phyloP scores from a whole-genome alignment of 2,113 vertebrate species.

The Dermatemys mawii region DNA sequence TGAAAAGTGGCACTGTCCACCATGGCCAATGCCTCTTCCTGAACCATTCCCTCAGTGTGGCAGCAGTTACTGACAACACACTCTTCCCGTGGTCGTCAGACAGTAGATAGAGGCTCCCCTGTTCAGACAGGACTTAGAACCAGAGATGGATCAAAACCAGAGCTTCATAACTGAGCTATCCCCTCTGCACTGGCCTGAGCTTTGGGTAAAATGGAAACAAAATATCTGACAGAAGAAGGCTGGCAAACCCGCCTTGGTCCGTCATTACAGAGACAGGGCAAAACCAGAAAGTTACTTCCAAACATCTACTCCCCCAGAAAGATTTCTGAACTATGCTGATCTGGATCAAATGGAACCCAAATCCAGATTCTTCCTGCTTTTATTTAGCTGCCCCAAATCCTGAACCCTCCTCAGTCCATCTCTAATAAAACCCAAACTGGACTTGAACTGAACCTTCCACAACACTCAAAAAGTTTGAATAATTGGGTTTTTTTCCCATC shows the following conservation, averaged over 20 bases:
- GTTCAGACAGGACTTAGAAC: not conserved
- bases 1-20: not conserved
- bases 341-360: not conserved
- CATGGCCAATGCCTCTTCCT: not conserved
- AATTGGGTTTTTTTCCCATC: not conserved
- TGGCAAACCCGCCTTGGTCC: rapidly evolving
- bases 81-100: rapidly evolving
- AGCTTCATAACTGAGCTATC: not conserved
- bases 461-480: not conserved
- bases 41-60: not conserved
- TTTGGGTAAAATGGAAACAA: not conserved
- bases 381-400: not conserved
- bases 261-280: not conserved
- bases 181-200: not conserved
- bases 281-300: not conserved
- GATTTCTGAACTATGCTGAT: not conserved
- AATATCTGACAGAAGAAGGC: not conserved
- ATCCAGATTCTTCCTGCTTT: not conserved
- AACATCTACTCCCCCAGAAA: not conserved
- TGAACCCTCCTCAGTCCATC: not conserved
- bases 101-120: not conserved
- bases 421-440: not conserved
- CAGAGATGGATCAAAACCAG: not conserved
- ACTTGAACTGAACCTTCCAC: not conserved
- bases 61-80: rapidly evolving